Conservation (phyloP, 2,888 invertebrate genomes). For the Cephalotes varians region DNA sequence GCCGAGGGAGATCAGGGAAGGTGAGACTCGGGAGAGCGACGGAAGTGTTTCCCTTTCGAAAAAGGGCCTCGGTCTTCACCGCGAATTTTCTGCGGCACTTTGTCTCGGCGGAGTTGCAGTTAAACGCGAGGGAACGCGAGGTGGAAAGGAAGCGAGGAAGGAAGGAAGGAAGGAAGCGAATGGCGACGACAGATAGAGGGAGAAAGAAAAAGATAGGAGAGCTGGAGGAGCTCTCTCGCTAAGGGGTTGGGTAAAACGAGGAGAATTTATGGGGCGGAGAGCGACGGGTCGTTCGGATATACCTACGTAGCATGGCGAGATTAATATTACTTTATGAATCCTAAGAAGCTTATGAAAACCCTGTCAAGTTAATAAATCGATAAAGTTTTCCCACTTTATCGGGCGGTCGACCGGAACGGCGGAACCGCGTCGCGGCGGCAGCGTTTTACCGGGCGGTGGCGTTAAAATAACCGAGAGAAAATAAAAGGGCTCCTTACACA, state of each 20-base stretch:
- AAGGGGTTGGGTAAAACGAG: constrained; percentile 46
- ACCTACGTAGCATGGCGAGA: constrained; percentile 69
- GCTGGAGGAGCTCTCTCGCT: constrained; percentile 31
- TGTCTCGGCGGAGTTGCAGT: constrained; percentile 56
- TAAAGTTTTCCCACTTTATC: constrained; percentile 78
- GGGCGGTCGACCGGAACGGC: constrained; percentile 53
- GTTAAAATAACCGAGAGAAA: constrained; percentile 66
- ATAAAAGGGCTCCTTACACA: constrained; percentile 63
- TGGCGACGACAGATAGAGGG: constrained; percentile 35
- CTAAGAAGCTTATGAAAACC: constrained; percentile 78
- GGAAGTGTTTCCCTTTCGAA: constrained; percentile 20
- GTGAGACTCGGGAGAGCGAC: neutral
- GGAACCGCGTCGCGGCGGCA: constrained; percentile 43
- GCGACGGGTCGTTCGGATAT: constrained; percentile 68
- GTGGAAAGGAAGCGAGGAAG: constrained; percentile 11
- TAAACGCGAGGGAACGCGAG: constrained; percentile 41
- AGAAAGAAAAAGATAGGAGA: constrained; percentile 3
- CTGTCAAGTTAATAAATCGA: constrained; percentile 79
- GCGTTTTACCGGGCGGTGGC: constrained; percentile 60
- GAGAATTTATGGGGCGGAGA: constrained; percentile 70
- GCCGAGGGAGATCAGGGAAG: neutral
- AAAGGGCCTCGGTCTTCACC: neutral
- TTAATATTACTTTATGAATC: constrained; percentile 79
- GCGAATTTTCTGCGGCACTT: constrained; percentile 54
- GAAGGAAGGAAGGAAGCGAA: constrained; percentile 23